Base-by-base conservation (phyloP, 2,797 vertebrate genomes). In the Falco columbarius region DNA sequence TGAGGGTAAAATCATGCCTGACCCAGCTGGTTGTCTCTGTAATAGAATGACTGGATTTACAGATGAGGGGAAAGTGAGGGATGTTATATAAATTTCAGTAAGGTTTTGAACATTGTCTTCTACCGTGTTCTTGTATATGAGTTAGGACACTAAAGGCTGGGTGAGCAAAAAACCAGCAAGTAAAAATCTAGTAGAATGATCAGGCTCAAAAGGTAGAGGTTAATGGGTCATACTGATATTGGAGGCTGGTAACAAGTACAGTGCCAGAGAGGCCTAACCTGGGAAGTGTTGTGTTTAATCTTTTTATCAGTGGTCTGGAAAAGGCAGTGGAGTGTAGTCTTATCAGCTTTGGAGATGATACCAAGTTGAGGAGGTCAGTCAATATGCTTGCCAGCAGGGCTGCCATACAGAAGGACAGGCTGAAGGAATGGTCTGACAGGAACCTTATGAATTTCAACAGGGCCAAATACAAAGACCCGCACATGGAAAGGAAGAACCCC, bases 51-150 rank as follows among this genome's bases (percentile, higher is more conserved):
- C 8, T 67, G 10, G 4, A 14, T 47, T 63, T 70, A 38, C 3
- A 22, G 9, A 19, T 24, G 12, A 72, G 15, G 27, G 19, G 36
- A 66, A 22, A 81, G 20, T 42, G 34, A 65, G 13, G 9, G 18
- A 54, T 71, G 20, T 18, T 0, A 59, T 24, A 63, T 8, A 62
- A 51, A 72, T 61, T 67, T 90, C 49, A 85, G 16, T 15, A 61
- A 80, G 26, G 32, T 1, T 63, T 89, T 77, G n/a, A 44, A n/a
- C 14, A 19, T 42, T 44, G 7, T 22, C 51, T 80, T 83, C 68
- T 66, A 46, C 8, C 10, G 7, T 18, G 10, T 30, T 83, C 27
- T 67, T 77, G 19, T 9, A 42, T 0, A 0, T 3, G 10, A 61
- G 21, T 72, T 71, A 34, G 15, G 26, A 62, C 18, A 46, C 8